phyloP scores from a whole-genome alignment of 2,113 vertebrate species.

The Amia ocellicauda region DNA sequence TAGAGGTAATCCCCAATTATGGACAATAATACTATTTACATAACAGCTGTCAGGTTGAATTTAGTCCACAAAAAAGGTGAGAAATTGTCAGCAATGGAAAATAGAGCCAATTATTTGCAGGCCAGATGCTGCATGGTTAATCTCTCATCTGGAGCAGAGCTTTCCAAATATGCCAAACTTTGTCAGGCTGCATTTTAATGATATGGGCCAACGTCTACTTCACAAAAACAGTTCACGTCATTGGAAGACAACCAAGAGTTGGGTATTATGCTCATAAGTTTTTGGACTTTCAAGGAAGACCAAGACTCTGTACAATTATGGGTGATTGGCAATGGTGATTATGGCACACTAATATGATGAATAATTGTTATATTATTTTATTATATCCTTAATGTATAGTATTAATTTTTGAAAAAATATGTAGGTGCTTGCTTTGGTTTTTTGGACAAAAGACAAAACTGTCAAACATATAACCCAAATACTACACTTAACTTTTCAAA shows the following conservation, averaged over 20 bases:
- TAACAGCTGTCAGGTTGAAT: conserved; percentile 44
- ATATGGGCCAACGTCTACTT: conserved; percentile 10
- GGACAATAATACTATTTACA: conserved; percentile 52
- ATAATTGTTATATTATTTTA: too few species aligned
- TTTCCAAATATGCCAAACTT: conserved; percentile 31
- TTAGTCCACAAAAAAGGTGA: conserved; percentile 16
- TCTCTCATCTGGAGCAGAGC: conserved; percentile 38
- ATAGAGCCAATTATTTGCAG: conserved; percentile 40
- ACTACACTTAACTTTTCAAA: too few species aligned
- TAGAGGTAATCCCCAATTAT: conserved; percentile 49
- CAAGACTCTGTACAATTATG: not conserved
- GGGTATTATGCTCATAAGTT: conserved; percentile 15
- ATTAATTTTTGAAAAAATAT: too few species aligned
- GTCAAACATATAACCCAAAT: too few species aligned
- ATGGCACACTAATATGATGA: too few species aligned
- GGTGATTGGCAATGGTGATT: too few species aligned
- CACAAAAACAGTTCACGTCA: conserved; percentile 9
- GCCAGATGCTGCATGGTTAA: conserved; percentile 58
- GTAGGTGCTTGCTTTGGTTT: too few species aligned
- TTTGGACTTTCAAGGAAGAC: not conserved
- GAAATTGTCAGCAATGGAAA: conserved; percentile 13
- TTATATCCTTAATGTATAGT: too few species aligned
- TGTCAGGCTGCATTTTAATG: conserved; percentile 30
- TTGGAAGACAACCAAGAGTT: conserved; percentile 43
- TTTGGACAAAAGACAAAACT: too few species aligned